Evolutionary conservation across 2,888 invertebrate species (phyloP), one percentile per base, ranked within the genome.

Genomic region (Polymixis flavicincta): DNA sequence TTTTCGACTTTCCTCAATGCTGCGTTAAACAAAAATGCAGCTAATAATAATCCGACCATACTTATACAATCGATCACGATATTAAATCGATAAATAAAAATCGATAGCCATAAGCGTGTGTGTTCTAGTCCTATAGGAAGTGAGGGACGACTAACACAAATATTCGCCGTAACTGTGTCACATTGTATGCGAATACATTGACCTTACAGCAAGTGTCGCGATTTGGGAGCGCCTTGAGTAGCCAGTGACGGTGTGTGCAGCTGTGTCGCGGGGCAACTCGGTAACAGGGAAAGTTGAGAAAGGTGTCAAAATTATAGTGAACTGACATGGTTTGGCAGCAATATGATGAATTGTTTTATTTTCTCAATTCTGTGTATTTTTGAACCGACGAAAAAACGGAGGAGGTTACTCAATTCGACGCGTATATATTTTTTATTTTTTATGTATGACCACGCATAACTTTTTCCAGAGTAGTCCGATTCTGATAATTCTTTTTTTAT

Each of bases 131-230:
- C 76, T 72, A 80, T 59, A 88, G 85, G 87, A 88, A 89, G 86
- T 87, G 81, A 85, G 80, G 87, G 86, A 87, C 89, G 87, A 89
- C 89, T 90, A 89, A 86, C 90, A 92, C 90, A 89, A 90, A 92
- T 91, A 90, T 90, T 89, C 83, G 76, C 71, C 66, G 86, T 90
- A 92, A 90, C 88, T 90, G 89, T 91, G 91, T 89, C 90, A 89
- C 83, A 85, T 72, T 85, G 79, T 81, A 82, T 85, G 93, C 92
- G 89, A 94, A 94, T 93, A 92, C 93, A 87, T 92, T 94, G 93
- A 94, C 93, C 93, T 92, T 90, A 91, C 80, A 79, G 75, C 90
- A 89, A 92, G 91, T 91, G 89, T 82, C 70, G 91, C 87, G 85
- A 88, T 91, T 90, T 87, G 81, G 86, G 77, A 82, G 80, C 82